Evolutionary conservation across 2,797 vertebrate genomes (phyloP), one percentile per base, ranked within the genome.

Genomic region (Diplodus sargus): DNA sequence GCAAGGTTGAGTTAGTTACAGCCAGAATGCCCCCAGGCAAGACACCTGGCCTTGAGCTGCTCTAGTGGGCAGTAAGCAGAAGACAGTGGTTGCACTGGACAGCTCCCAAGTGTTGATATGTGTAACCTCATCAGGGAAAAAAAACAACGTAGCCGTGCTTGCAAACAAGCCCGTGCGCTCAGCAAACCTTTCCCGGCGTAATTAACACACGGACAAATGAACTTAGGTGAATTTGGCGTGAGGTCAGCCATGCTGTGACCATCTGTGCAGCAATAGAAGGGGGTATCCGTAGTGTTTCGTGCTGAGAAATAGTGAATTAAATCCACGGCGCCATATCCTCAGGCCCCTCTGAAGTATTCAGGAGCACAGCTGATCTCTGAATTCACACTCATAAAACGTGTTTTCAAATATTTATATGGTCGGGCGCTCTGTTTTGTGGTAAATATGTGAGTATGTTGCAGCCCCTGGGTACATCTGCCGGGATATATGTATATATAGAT

Each of bases 131-230:
- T 61, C 78, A 45, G 49, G 28, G 39, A 8, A 39, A 39, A 64
- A 59, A 70, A 84, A 64, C 25, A 34, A 34, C 25, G 39, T 23
- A 8, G 45, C 12, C 11, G 22, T 28, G 60, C 67, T 56, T 28
- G 76, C 30, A 64, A 78, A 81, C 51, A 70, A 75, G 70, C 60
- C 15, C 77, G 81, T 86, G 79, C 66, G 65, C 81, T 91, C 86
- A 75, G 79, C 84, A 84, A 87, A 89, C 71, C 76, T 57, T 53
- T 63, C 34, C 15, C 65, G 58, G 75, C 76, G 84, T 87, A 91
- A 91, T 91, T 90, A 91, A 74, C 51, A 18, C 43, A 67, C 22
- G 57, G 52, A 83, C 75, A 90, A 85, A 86, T 79, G 70, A 85
- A 85, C 61, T 63, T 53, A 59, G 39, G 57, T 25, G 67, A 68